Evolutionary conservation across 2,888 invertebrate species (phyloP).

Genomic region (Coecobrya sp.): DNA sequence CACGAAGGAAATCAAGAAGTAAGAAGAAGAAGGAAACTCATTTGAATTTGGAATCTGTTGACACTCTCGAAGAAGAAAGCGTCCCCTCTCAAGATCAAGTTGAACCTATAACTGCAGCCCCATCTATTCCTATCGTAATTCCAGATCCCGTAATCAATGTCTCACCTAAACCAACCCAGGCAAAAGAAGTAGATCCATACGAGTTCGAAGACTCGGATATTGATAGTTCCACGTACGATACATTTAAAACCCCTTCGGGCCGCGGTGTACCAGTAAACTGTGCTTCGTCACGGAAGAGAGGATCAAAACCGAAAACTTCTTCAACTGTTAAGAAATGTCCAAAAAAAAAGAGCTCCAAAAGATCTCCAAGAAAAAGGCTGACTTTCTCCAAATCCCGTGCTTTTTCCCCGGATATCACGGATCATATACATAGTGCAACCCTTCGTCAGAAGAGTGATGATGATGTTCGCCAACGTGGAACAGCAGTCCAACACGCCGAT

Average conservation of each 20-base stretch:
- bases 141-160: neutral
- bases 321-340: slow-evolving; percentile 12
- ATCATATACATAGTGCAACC: slow-evolving; percentile 28
- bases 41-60: neutral
- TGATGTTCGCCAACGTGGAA: neutral
- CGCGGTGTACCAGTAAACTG: slow-evolving; percentile 16
- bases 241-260: slow-evolving; percentile 51
- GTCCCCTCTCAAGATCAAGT: neutral
- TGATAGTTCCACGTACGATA: neutral
- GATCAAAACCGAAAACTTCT: neutral
- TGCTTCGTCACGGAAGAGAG: slow-evolving; percentile 12
- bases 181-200: slow-evolving; percentile 61
- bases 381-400: slow-evolving; percentile 71
- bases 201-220: slow-evolving; percentile 74
- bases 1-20: slow-evolving; percentile 58
- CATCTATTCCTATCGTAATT: neutral
- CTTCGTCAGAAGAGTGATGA: slow-evolving; percentile 2
- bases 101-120: neutral
- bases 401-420: slow-evolving; percentile 81
- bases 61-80: neutral
- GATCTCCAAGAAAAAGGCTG: slow-evolving; percentile 68
- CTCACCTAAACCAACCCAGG: neutral
- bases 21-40: slow-evolving; percentile 35
- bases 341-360: slow-evolving; percentile 43
- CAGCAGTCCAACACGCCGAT: neutral